A percentile compares a stretch with the other conserved stretches of the same genome.
Conservation (phyloP, 2,888 invertebrate genomes). For the Seira musarum region DNA sequence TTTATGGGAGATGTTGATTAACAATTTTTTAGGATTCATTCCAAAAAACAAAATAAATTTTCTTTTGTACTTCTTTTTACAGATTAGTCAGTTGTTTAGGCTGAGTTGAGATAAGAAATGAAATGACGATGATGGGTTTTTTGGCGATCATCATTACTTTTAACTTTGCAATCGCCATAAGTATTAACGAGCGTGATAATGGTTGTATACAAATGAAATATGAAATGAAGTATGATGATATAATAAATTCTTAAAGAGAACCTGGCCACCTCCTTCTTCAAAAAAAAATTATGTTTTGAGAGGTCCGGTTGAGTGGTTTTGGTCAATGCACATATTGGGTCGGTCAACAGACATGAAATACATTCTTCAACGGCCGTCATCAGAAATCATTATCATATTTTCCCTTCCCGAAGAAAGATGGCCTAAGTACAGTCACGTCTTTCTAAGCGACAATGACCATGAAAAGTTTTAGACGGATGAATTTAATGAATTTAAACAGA, state of each 20-base stretch:
- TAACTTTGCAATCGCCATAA: slow-evolving; percentile 27
- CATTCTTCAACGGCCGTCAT: slow-evolving; percentile 15
- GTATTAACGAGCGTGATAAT: slow-evolving; percentile 32
- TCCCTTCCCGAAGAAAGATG: slow-evolving; percentile 29
- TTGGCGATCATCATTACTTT: slow-evolving; percentile 1
- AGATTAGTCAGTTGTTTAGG: slow-evolving; percentile 25
- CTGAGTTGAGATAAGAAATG: slow-evolving; percentile 13
- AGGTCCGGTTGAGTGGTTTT: no score
- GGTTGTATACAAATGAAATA: slow-evolving; percentile 41
- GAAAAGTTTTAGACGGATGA: not conserved
- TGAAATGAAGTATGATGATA: slow-evolving; percentile 47
- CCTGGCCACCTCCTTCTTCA: not conserved
- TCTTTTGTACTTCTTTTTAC: slow-evolving; percentile 11
- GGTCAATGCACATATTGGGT: no score
- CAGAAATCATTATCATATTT: slow-evolving; percentile 13
- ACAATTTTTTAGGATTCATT: slow-evolving; percentile 60
- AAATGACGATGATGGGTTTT: slow-evolving; percentile 30
- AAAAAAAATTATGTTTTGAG: no score
- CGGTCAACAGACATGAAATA: no score
- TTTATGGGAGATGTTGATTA: slow-evolving; percentile 63
- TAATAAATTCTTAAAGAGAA: slow-evolving; percentile 35
- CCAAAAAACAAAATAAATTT: slow-evolving; percentile 48
- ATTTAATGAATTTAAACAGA: slow-evolving; percentile 55
- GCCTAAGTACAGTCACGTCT: not conserved
- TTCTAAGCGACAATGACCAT: slow-evolving; percentile 29